Evolutionary conservation across 1,140 invertebrate species (phyloP).

Genomic region (Potamilus streckersoni): DNA sequence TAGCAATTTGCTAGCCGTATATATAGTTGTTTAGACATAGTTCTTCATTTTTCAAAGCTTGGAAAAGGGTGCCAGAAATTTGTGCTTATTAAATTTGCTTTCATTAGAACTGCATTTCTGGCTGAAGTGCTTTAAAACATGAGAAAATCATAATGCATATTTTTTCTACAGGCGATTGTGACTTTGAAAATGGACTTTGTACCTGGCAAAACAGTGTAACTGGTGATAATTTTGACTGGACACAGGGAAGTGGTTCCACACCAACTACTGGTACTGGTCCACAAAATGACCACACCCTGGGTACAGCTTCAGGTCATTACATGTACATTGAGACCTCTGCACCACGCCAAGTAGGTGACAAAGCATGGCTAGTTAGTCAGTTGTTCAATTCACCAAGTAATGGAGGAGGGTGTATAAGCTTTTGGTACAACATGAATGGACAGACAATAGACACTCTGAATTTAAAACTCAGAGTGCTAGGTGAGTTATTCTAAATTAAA

Average conservation of each 20-base stretch:
- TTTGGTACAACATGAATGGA: constrained; percentile 67
- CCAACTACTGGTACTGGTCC: constrained; percentile 48
- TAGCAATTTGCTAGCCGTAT: too few species aligned
- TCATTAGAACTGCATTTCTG: neutral
- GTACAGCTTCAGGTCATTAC: constrained; percentile 50
- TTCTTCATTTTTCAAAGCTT: too few species aligned
- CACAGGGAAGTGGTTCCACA: constrained; percentile 43
- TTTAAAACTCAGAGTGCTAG: constrained; percentile 39
- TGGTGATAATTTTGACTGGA: constrained; percentile 60
- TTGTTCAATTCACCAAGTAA: constrained; percentile 33
- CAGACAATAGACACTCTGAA: constrained; percentile 48
- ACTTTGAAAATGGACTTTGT: constrained; percentile 55
- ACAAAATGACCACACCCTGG: constrained; percentile 43
- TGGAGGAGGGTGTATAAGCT: constrained; percentile 51
- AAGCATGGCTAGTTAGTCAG: constrained; percentile 52
- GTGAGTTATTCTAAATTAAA: constrained; percentile 16
- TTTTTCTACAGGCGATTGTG: constrained; percentile 41
- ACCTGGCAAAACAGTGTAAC: constrained; percentile 48
- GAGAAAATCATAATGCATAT: neutral
- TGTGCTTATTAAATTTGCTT: neutral
- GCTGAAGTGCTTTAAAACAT: neutral
- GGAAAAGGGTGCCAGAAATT: neutral
- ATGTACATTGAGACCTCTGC: constrained; percentile 62
- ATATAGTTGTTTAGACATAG: too few species aligned
- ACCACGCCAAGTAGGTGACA: constrained; percentile 48